Evolutionary conservation across 2,113 vertebrate genomes (phyloP).

Genomic region (Ameiurus melas): DNA sequence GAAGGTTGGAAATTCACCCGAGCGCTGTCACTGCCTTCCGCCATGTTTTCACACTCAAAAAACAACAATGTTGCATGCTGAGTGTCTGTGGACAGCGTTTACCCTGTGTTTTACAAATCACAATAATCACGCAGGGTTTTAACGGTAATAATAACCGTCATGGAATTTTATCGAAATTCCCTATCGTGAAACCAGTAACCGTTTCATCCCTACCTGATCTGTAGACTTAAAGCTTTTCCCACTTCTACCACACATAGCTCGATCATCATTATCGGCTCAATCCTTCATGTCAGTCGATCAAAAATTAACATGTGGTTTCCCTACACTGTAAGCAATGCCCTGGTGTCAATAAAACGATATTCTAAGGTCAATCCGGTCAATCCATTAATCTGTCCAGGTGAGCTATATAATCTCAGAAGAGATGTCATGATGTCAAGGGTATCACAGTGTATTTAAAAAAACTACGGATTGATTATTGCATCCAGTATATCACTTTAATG

Average conservation of each 20-base stretch:
- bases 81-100: too few relatives aligned
- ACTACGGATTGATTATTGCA: constrained; percentile 35
- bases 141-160: too few relatives aligned
- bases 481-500: constrained; percentile 40
- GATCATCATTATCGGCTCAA: background rate
- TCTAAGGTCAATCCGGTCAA: background rate
- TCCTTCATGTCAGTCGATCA: background rate
- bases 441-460: constrained; percentile 45
- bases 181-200: too few relatives aligned
- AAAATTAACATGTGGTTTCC: background rate
- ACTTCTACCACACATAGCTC: background rate
- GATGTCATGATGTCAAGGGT: constrained; percentile 30
- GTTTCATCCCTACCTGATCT: background rate
- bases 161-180: too few relatives aligned
- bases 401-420: constrained; percentile 15
- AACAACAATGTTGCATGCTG: too few relatives aligned
- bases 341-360: constrained; percentile 24
- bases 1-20: too few relatives aligned
- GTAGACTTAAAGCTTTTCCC: background rate
- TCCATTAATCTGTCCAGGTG: constrained; percentile 24
- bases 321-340: background rate
- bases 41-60: too few relatives aligned
- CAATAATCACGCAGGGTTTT: too few relatives aligned
- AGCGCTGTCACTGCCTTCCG: too few relatives aligned
- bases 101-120: too few relatives aligned